Conservation (phyloP, 2,888 invertebrate species). For the Hirtodrosophila duncani region DNA sequence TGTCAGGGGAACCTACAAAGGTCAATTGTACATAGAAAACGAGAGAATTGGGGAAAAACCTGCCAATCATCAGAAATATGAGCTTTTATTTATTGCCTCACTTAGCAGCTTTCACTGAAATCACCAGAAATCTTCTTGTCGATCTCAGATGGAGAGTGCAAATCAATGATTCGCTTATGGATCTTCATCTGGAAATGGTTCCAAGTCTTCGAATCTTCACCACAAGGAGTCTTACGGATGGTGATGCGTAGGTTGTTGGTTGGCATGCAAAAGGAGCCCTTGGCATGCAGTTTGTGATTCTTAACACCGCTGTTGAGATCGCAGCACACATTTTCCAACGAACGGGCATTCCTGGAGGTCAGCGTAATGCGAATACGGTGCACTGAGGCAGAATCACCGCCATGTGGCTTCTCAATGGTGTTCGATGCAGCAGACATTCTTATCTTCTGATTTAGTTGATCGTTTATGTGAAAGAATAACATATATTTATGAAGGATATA, state of each 20-base stretch:
- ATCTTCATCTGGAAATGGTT: constrained; percentile 99
- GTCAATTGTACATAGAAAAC: no score
- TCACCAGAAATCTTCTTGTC: constrained; percentile 99
- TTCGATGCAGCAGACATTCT: constrained; percentile 83
- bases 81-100: no score
- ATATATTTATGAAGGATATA: no score
- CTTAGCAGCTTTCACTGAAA: no score
- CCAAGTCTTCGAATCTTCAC: constrained; percentile 99
- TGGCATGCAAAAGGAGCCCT: constrained; percentile 99
- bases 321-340: constrained; percentile 98
- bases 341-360: constrained; percentile 97
- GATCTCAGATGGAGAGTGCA: constrained; percentile 98
- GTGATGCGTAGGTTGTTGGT: constrained; percentile 98
- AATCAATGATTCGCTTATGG: constrained; percentile 98
- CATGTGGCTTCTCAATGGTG: constrained; percentile 90
- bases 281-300: constrained; percentile 96
- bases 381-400: constrained; percentile 90
- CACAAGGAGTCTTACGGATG: constrained; percentile 99
- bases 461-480: no score
- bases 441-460: no score
- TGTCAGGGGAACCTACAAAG: no score
- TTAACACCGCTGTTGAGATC: constrained; percentile 98
- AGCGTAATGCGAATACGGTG: constrained; percentile 98
- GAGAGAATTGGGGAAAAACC: no score
- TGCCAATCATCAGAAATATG: no score